phyloP scores from a whole-genome alignment of 2,888 invertebrate genomes.

The Caenorhabditis imperialis region DNA sequence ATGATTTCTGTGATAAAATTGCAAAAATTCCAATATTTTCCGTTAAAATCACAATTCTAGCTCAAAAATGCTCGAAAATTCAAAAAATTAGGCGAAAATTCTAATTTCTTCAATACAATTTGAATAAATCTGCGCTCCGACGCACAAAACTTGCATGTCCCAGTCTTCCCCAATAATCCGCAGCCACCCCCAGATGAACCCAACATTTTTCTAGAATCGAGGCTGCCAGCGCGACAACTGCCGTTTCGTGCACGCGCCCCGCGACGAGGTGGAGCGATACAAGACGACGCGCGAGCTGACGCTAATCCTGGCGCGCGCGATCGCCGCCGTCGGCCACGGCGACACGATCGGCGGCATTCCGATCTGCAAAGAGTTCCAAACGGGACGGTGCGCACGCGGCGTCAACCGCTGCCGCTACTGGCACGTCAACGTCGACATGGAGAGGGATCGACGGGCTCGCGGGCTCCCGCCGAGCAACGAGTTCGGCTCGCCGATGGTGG shows the following conservation, averaged over 20 bases:
- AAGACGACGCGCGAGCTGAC: conserved; percentile 85
- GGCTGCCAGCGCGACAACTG: conserved; percentile 84
- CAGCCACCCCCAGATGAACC: neutral
- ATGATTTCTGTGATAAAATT: too few species aligned
- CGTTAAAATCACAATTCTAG: too few species aligned
- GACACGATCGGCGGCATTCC: conserved; percentile 77
- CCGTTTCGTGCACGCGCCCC: conserved; percentile 83
- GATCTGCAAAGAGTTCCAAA: conserved; percentile 77
- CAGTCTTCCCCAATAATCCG: too few species aligned
- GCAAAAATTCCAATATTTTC: too few species aligned
- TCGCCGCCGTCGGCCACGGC: conserved; percentile 77
- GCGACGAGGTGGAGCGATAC: conserved; percentile 85
- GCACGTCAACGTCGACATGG: conserved; percentile 76
- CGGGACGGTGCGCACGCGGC: conserved; percentile 74
- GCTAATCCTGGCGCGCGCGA: conserved; percentile 78
- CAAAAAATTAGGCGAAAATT: too few species aligned
- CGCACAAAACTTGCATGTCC: too few species aligned
- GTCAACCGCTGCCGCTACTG: conserved; percentile 77
- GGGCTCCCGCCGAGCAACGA: conserved; percentile 79
- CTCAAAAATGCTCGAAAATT: too few species aligned
- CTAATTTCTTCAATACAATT: too few species aligned
- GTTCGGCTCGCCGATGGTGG: conserved; percentile 9
- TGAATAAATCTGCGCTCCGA: too few species aligned
- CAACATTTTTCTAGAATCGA: conserved; percentile 81
- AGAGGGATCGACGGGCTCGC: conserved; percentile 78